A percentile compares a stretch with the other conserved stretches of the same genome.
Evolutionary conservation across 2,797 vertebrate species (phyloP).

Genomic region (Chloroceryle inda): DNA sequence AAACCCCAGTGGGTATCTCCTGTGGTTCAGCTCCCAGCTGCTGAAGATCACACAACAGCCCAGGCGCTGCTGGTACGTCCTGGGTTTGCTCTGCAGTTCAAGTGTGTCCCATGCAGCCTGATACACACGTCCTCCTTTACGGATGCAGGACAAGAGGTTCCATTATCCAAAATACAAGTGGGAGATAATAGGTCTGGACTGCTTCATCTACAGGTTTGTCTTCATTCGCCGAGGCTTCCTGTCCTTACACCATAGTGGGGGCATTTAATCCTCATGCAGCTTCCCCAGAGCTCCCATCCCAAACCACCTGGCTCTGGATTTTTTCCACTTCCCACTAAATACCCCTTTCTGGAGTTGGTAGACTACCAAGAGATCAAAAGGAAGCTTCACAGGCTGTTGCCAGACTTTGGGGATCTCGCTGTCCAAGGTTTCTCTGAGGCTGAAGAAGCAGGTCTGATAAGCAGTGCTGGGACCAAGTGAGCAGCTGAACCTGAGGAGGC

Average conservation of each 20-base stretch:
- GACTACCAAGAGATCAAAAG: not conserved
- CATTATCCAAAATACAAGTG: not conserved
- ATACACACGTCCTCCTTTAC: not conserved
- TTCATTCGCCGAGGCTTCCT: not conserved
- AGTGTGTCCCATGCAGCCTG: not conserved
- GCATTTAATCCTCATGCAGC: not conserved
- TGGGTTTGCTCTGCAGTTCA: not conserved
- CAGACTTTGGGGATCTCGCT: not conserved
- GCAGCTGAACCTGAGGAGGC: not conserved
- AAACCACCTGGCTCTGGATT: not conserved
- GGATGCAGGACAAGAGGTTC: not conserved
- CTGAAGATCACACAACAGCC: not conserved
- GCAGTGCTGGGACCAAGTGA: not conserved
- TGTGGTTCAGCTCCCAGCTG: not conserved
- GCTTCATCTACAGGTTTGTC: not conserved
- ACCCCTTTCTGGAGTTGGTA: not conserved
- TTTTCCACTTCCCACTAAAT: not conserved
- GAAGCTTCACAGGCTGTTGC: not conserved
- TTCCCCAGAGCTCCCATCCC: not conserved
- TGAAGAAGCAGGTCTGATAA: not conserved
- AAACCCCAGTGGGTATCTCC: not conserved
- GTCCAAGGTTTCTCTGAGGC: not conserved
- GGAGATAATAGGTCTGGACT: not conserved
- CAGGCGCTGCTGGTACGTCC: fast-evolving
- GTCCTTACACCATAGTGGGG: fast-evolving